These are phyloP conservation scores for Nycteola revayana DNA, from an alignment of 2,888 invertebrate species.

Conservation along the genomic window DNA sequence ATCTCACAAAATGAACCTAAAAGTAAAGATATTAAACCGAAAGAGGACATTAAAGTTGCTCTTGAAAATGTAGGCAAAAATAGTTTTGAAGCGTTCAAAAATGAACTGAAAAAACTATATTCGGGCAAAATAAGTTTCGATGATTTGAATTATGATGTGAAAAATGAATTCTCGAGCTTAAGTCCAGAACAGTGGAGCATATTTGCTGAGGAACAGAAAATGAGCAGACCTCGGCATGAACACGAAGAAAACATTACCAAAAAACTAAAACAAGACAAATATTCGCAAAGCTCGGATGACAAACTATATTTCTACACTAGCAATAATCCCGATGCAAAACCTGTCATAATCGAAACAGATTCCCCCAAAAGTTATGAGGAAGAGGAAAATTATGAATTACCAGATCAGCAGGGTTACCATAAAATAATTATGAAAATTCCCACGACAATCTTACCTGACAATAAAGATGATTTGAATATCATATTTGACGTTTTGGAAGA, in stretches of 20 bases:
- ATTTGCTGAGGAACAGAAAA: slow-evolving; percentile 5
- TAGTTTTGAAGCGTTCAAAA: slow-evolving; percentile 13
- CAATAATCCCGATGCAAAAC: slow-evolving; percentile 21
- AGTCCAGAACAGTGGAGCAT: slow-evolving; percentile 21
- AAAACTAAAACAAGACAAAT: slow-evolving; percentile 7
- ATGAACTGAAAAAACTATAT: slow-evolving; percentile 9
- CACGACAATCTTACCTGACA: slow-evolving; percentile 51
- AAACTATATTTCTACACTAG: slow-evolving; percentile 13
- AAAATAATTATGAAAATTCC: slow-evolving; percentile 61
- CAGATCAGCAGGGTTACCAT: slow-evolving; percentile 36
- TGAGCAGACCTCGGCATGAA: slow-evolving; percentile 1
- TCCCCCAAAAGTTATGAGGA: slow-evolving; percentile 24
- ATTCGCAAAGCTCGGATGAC: slow-evolving; percentile 8
- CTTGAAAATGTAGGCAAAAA: background rate
- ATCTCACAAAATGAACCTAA: slow-evolving; percentile 21
- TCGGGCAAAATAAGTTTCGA: slow-evolving; percentile 6
- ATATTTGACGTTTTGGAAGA: slow-evolving; percentile 66
- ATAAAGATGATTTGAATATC: slow-evolving; percentile 60
- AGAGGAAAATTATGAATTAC: slow-evolving; percentile 16
- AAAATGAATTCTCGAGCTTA: slow-evolving; percentile 10
- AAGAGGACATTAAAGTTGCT: slow-evolving; percentile 3
- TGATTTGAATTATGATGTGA: slow-evolving; percentile 3
- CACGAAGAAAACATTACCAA: slow-evolving; percentile 3
- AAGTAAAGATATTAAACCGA: slow-evolving; percentile 8
- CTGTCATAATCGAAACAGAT: slow-evolving; percentile 30